These are phyloP conservation scores for Allophyes oxyacanthae DNA, from an alignment of 2,888 invertebrate genomes.

Conservation along the genomic window DNA sequence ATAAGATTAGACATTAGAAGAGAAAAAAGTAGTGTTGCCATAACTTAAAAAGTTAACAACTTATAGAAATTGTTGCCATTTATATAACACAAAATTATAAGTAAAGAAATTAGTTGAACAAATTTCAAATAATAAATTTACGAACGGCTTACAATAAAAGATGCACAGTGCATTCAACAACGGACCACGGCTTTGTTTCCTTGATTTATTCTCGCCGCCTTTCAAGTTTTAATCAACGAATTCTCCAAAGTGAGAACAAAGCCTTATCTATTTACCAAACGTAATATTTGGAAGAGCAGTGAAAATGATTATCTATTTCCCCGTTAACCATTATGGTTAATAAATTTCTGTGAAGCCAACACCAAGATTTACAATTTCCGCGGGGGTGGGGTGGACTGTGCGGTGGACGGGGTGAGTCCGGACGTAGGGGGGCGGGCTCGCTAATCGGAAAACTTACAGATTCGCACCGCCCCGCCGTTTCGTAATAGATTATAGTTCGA, in stretches of 20 bases:
- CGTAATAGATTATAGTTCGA: constrained; percentile 59
- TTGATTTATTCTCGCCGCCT: constrained; percentile 27
- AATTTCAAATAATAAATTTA: too few species aligned
- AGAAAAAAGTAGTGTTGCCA: too few species aligned
- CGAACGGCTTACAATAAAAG: too few species aligned
- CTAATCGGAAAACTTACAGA: constrained; percentile 68
- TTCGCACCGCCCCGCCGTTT: constrained; percentile 52
- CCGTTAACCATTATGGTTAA: constrained; percentile 68
- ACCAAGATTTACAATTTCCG: constrained; percentile 75
- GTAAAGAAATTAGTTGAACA: too few species aligned
- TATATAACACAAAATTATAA: too few species aligned
- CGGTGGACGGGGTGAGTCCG: constrained; percentile 23
- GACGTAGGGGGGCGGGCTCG: constrained; percentile 35
- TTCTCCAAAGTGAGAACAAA: constrained; percentile 21
- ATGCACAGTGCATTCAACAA: neutral
- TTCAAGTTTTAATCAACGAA: constrained; percentile 19
- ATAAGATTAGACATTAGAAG: too few species aligned
- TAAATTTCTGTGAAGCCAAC: constrained; percentile 65
- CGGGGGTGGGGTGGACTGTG: constrained; percentile 42
- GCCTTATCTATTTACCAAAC: constrained; percentile 40
- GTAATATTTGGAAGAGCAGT: constrained; percentile 35
- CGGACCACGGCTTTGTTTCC: constrained; percentile 9
- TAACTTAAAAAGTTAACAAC: too few species aligned
- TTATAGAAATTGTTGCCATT: too few species aligned
- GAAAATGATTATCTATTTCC: constrained; percentile 67